Evolutionary conservation across 2,113 vertebrate species (phyloP).

Genomic region (Lichenostomus cassidix): DNA sequence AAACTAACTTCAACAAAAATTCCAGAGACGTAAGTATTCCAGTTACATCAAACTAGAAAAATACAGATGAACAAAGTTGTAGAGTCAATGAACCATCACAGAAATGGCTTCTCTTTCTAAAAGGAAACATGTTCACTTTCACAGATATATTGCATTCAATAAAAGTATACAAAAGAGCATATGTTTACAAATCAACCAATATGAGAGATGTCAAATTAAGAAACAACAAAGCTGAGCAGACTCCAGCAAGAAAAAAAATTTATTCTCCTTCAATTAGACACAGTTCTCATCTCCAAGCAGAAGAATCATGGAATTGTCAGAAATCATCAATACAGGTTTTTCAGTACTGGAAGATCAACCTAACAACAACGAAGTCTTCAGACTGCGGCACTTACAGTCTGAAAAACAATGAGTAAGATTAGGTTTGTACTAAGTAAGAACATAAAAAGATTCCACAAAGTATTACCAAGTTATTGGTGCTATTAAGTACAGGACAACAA

Average conservation of each 20-base stretch:
- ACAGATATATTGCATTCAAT: not conserved
- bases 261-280: not conserved
- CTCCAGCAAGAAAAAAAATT: not conserved
- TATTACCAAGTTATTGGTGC: not conserved
- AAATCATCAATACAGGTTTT: not conserved
- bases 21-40: not conserved
- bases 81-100: not conserved
- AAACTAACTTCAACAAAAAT: not conserved
- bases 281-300: not conserved
- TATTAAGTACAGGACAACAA: not conserved
- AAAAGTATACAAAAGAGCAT: accelerated
- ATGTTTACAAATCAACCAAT: not conserved
- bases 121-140: not conserved
- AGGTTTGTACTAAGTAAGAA: not conserved
- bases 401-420: not conserved
- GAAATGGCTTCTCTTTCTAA: not conserved
- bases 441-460: not conserved
- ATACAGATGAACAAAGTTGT: not conserved
- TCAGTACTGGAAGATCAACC: not conserved
- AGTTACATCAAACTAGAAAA: not conserved
- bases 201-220: not conserved
- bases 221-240: not conserved
- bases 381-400: not conserved
- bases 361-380: not conserved
- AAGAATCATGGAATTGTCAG: not conserved